Base-by-base conservation (phyloP, 2,797 vertebrate species). In the Rhyacichthys aspro region DNA sequence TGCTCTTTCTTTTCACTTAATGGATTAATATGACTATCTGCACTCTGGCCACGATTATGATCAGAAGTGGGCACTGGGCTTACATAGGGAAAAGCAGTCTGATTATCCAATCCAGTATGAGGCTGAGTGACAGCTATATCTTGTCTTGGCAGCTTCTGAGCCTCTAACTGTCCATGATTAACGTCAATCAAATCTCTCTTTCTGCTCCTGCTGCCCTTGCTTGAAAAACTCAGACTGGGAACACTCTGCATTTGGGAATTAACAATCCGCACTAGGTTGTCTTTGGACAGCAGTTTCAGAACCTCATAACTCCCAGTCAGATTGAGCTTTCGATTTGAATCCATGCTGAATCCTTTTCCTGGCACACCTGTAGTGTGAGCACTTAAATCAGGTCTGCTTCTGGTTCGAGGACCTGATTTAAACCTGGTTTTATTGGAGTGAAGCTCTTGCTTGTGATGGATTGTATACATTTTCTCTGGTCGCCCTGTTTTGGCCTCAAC, bases 151-250 rank as follows among this genome's bases (percentile, higher is more conserved):
- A 67, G 67, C 85, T 81, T 88, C 63, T 82, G 79, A 59, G 83
- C 71, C 61, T 90, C 91, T 16, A 64, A 79, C 74, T 87, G 91
- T 72, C 82, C 72, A n/a, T 74, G 90, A 88, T 91, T 89, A 77
- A 91, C 88, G 79, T 91, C 86, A 82, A 93, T 92, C 82, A 91
- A 83, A 82, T 93, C 93, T 63, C 90, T 87, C 79, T 93, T 94
- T 64, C 90, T 88, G 84, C 92, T 93, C 56, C 91, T 85, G 48
- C 89, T 90, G 62, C 85, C 86, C 85, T 90, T 91, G 65, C 78
- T 86, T 1, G 76, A 82, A 62, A 90, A 87, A 75, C 63, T 84
- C 44, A 90, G 61, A 53, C 81, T 78, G 0, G 87, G 81, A 70
- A 87, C 66, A 2, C 64, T 90, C 66, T 92, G 90, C 74, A 91